These are phyloP conservation scores for Ectropis crepuscularia DNA, from an alignment of 2,888 invertebrate genomes.

Conservation along the genomic window DNA sequence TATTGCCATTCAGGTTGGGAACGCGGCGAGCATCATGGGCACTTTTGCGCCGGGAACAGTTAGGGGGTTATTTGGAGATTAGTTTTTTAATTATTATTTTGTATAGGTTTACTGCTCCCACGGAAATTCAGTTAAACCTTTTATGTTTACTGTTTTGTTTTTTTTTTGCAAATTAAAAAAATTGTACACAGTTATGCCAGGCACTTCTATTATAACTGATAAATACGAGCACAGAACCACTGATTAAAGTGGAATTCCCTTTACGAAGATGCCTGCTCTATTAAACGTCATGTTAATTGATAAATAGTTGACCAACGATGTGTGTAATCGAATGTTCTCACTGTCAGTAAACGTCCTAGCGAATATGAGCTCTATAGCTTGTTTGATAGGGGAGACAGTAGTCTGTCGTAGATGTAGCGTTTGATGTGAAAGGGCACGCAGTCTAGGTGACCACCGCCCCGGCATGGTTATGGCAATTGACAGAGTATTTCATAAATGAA, in stretches of 20 bases:
- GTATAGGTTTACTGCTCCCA: too few species aligned
- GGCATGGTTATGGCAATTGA: slow-evolving; percentile 46
- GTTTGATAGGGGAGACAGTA: slow-evolving; percentile 36
- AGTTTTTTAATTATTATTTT: too few species aligned
- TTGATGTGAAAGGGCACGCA: slow-evolving; percentile 41
- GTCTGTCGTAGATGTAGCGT: slow-evolving; percentile 12
- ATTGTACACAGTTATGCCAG: not conserved
- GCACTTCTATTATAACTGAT: slow-evolving; percentile 16
- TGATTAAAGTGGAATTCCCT: slow-evolving; percentile 68
- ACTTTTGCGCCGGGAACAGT: too few species aligned
- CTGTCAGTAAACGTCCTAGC: slow-evolving; percentile 42
- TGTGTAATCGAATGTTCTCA: slow-evolving; percentile 82
- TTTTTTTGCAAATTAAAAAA: too few species aligned
- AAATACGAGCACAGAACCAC: slow-evolving; percentile 28
- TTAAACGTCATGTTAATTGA: slow-evolving; percentile 79
- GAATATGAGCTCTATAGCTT: slow-evolving; percentile 29
- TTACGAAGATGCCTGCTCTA: slow-evolving; percentile 69
- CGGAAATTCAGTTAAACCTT: too few species aligned
- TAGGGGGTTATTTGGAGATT: too few species aligned
- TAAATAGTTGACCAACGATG: slow-evolving; percentile 79
- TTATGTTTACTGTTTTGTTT: too few species aligned
- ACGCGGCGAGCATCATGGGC: too few species aligned
- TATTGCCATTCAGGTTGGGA: too few species aligned
- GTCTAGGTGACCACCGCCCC: slow-evolving; percentile 49
- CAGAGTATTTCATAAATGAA: slow-evolving; percentile 50